Conservation (phyloP, 2,113 vertebrate genomes). For the Phainopepla nitens region DNA sequence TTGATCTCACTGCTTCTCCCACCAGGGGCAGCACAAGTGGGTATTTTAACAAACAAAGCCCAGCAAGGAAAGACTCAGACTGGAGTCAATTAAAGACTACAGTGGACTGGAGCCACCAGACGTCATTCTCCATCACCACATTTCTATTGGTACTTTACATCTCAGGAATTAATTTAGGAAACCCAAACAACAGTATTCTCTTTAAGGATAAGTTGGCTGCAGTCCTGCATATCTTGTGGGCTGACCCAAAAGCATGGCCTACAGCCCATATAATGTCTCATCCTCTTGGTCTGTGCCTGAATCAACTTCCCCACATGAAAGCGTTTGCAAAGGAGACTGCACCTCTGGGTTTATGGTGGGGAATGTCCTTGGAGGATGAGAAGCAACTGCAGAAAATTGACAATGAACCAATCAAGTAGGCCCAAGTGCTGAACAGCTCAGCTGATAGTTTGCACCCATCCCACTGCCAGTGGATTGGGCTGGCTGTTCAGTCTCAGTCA, state of each 20-base stretch:
- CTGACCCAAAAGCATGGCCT: not conserved
- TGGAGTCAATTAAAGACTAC: not conserved
- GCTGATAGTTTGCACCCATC: not conserved
- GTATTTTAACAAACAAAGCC: not conserved
- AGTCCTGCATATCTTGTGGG: not conserved
- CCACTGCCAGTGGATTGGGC: not conserved
- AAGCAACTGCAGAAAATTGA: not conserved
- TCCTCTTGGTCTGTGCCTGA: not conserved
- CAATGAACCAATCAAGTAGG: not conserved
- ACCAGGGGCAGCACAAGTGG: not conserved
- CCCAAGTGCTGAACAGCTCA: not conserved
- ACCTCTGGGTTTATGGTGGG: not conserved
- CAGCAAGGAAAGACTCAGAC: not conserved
- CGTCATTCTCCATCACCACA: not conserved
- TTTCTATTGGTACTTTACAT: not conserved
- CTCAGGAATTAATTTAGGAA: conserved; percentile 32
- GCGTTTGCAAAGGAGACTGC: not conserved
- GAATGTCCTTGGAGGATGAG: not conserved
- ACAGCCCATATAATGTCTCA: not conserved
- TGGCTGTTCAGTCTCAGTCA: not conserved
- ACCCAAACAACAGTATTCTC: not conserved
- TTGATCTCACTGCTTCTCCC: not conserved
- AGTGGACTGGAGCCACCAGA: not conserved
- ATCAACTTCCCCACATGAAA: conserved; percentile 3
- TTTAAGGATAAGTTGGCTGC: not conserved